Conservation (phyloP, 2,797 vertebrate species). For the Cheirogaleus major region DNA sequence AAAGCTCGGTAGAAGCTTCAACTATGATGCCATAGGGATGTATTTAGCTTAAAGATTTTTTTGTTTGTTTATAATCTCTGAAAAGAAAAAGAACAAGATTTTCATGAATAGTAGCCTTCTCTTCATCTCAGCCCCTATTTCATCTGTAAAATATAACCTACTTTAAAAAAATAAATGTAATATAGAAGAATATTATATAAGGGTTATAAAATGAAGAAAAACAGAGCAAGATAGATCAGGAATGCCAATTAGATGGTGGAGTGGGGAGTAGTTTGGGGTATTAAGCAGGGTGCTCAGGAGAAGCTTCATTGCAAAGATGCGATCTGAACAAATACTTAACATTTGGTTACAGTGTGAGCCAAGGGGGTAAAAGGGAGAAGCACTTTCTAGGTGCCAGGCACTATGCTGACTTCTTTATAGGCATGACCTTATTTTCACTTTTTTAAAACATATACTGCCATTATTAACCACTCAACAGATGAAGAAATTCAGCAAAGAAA, state of each 20-base stretch:
- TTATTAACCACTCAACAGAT: background rate
- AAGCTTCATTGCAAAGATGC: background rate
- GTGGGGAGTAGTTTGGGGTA: background rate
- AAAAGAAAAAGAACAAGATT: conserved; percentile 51
- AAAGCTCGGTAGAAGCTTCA: conserved; percentile 50
- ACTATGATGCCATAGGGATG: background rate
- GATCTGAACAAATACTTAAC: background rate
- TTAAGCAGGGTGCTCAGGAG: background rate
- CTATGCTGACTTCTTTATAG: background rate
- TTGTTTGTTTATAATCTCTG: conserved; percentile 14
- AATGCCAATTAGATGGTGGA: background rate
- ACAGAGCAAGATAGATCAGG: too few relatives aligned
- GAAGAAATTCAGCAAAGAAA: background rate
- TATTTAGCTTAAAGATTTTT: conserved; percentile 17
- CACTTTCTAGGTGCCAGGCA: background rate
- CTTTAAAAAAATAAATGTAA: background rate
- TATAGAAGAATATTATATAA: background rate
- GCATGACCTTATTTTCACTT: background rate
- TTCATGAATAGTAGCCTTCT: background rate
- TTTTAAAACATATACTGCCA: background rate
- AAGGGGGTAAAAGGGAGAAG: background rate
- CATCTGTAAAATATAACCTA: background rate
- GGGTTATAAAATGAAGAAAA: background rate
- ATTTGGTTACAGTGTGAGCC: background rate
- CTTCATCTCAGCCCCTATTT: background rate